These are phyloP conservation scores for Anser cygnoides DNA, from an alignment of 2,113 vertebrate species.

Conservation along the genomic window DNA sequence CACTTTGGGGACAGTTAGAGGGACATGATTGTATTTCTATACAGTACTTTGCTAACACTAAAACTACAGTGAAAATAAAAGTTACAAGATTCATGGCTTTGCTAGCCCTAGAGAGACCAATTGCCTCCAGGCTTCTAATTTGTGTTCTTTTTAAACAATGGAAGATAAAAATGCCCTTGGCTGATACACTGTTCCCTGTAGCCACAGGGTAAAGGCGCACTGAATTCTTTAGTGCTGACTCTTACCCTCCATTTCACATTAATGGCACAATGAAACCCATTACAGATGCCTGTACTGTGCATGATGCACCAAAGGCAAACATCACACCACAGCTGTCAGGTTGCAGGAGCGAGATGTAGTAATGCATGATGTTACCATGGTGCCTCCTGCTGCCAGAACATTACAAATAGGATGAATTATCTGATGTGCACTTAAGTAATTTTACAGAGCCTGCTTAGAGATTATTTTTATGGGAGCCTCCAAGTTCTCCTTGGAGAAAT, in stretches of 20 bases:
- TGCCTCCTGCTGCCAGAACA: conserved; percentile 18
- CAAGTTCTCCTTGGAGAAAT: background rate
- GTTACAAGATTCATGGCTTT: background rate
- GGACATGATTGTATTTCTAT: background rate
- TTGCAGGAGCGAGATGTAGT: background rate
- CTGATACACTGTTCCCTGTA: background rate
- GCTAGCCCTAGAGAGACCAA: background rate
- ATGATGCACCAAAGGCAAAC: background rate
- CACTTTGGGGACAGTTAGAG: background rate
- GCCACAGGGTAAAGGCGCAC: background rate
- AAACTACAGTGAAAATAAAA: background rate
- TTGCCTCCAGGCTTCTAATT: background rate
- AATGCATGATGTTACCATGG: conserved; percentile 1
- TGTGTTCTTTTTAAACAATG: background rate
- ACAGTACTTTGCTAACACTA: background rate
- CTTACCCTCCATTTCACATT: background rate
- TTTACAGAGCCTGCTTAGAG: background rate
- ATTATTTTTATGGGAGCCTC: background rate
- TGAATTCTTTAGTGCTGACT: background rate
- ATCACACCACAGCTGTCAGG: background rate
- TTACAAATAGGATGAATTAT: background rate
- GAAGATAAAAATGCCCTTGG: background rate
- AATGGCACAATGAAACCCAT: background rate
- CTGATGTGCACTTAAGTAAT: background rate
- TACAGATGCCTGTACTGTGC: background rate